Conservation (phyloP, 2,113 vertebrate species). For the Origma solitaria region DNA sequence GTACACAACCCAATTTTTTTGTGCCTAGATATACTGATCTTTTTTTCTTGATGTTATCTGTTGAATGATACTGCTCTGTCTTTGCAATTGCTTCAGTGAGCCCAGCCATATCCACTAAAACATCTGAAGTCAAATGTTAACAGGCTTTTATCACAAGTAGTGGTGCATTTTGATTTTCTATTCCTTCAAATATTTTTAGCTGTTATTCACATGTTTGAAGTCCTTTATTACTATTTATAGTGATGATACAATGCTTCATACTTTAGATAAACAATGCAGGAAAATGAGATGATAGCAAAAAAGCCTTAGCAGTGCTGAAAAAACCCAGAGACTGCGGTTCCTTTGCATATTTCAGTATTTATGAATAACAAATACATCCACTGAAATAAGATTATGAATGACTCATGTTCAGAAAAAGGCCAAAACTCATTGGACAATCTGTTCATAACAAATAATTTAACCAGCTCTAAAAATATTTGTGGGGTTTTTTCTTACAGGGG, state of each 20-base stretch:
- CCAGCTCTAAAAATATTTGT: conserved; percentile 38
- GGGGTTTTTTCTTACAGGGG: conserved; percentile 28
- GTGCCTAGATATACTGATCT: background rate
- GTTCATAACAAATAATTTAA: conserved; percentile 41
- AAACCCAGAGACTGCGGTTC: background rate
- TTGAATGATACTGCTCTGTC: background rate
- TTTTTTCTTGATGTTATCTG: background rate
- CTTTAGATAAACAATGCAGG: background rate
- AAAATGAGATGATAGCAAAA: background rate
- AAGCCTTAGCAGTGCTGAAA: background rate
- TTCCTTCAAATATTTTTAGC: background rate
- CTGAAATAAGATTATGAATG: conserved; percentile 29
- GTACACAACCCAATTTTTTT: background rate
- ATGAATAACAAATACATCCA: conserved; percentile 24
- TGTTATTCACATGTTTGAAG: background rate
- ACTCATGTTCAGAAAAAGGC: conserved; percentile 34
- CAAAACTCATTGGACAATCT: conserved; percentile 12
- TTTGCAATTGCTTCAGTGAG: background rate
- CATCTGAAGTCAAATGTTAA: background rate
- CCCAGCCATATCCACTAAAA: background rate
- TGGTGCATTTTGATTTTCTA: background rate
- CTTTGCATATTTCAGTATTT: conserved; percentile 10
- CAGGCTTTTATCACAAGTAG: background rate
- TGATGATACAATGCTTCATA: background rate
- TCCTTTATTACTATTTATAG: background rate